A percentile compares a stretch with the other conserved stretches of the same genome.
phyloP scores from a whole-genome alignment of 1,140 invertebrate species.

The Galleria mellonella region DNA sequence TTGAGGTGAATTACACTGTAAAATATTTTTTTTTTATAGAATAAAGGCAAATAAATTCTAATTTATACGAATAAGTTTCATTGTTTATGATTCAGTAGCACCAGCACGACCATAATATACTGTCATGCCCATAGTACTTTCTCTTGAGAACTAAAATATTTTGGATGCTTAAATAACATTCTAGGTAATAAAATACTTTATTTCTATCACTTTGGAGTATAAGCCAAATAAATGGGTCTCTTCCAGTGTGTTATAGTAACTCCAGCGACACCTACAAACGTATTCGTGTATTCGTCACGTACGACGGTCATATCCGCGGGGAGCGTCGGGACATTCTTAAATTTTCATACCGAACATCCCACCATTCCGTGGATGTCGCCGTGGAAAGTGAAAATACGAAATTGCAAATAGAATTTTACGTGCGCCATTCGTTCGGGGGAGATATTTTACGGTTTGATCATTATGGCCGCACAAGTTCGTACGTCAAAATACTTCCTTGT shows the following conservation, averaged over 20 bases:
- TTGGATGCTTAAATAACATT: no score
- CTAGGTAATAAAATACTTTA: no score
- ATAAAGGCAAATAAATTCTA: no score
- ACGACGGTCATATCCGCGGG: slow-evolving; percentile 35
- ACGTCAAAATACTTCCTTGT: no score
- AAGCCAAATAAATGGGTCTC: not conserved
- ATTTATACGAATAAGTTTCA: no score
- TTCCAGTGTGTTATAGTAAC: not conserved
- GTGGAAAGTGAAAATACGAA: slow-evolving; percentile 21
- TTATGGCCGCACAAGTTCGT: not conserved
- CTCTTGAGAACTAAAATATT: no score
- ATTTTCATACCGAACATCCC: slow-evolving; percentile 41
- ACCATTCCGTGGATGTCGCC: slow-evolving; percentile 15
- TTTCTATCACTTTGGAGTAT: no score
- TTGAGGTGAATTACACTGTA: no score
- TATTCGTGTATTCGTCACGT: slow-evolving; percentile 40
- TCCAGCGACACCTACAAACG: not conserved
- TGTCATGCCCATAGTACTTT: no score
- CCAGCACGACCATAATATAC: no score
- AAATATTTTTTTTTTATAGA: no score
- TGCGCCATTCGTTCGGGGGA: not conserved
- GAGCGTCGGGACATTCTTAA: slow-evolving; percentile 42
- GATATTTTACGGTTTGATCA: not conserved
- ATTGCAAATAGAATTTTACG: slow-evolving; percentile 21
- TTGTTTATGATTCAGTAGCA: no score